Conservation (phyloP, 92 coral and sea anemone genomes). For the Galaxea fascicularis region DNA sequence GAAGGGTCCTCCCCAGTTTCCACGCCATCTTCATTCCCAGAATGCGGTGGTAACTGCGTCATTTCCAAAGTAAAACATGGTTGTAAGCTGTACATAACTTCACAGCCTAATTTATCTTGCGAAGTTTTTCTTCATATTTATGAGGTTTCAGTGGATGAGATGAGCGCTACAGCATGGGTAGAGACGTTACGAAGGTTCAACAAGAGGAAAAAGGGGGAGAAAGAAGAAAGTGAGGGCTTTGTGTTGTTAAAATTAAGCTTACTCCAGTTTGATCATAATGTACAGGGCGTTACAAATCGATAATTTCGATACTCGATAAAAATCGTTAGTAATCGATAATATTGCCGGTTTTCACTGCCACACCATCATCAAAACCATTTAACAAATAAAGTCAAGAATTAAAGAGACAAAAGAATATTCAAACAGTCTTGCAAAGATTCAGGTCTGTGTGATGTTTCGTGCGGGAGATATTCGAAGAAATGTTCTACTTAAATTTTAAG, state of each 20-base stretch:
- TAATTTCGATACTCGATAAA: no score
- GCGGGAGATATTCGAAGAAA: no score
- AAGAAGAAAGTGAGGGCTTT: slow-evolving; percentile 56
- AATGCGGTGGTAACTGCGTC: slow-evolving; percentile 51
- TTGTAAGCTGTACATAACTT: slow-evolving; percentile 50
- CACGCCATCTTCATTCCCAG: slow-evolving; percentile 35
- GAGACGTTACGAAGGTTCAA: slow-evolving; percentile 76
- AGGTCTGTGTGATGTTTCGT: no score
- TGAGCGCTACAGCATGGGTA: slow-evolving; percentile 76
- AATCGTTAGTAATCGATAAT: no score
- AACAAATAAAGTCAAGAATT: no score
- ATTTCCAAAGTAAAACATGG: slow-evolving; percentile 85
- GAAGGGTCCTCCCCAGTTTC: slow-evolving; percentile 15
- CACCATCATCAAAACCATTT: no score
- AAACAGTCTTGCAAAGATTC: no score
- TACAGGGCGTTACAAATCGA: no score
- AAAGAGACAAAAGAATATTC: no score
- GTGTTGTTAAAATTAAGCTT: background rate
- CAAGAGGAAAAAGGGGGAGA: slow-evolving; percentile 76
- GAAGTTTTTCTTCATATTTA: background rate
- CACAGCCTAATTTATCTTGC: background rate
- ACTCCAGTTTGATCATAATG: background rate
- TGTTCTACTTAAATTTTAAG: no score
- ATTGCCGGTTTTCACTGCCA: no score
- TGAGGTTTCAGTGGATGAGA: slow-evolving; percentile 9